A percentile compares a stretch with the other conserved stretches of the same genome.
Conservation (phyloP, 2,797 vertebrate genomes). For the Halcyon smyrnensis region DNA sequence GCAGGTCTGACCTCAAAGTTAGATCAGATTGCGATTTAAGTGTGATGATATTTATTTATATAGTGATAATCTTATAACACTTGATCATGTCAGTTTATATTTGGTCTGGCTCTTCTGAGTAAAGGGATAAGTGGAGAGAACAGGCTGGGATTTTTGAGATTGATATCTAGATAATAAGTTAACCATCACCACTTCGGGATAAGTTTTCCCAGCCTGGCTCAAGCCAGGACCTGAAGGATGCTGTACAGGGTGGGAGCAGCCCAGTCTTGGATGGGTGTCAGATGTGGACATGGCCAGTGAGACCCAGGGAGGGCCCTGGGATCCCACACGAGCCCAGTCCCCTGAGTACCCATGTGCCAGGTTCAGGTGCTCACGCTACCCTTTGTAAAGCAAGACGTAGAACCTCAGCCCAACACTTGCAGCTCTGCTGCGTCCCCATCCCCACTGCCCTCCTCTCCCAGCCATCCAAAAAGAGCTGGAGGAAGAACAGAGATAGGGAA, state of each 20-base stretch:
- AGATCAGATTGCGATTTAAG: not conserved
- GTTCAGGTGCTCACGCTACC: not conserved
- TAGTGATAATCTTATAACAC: not conserved
- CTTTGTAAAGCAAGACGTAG: accelerated
- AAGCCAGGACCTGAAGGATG: not conserved
- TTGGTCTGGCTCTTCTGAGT: not conserved
- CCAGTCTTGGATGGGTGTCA: not conserved
- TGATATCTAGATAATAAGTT: not conserved
- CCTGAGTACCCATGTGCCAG: accelerated
- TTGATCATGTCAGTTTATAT: not conserved
- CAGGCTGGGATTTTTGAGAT: not conserved
- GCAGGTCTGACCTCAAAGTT: not conserved
- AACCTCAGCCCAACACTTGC: not conserved
- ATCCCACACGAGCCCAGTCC: not conserved
- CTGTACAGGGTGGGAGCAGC: not conserved
- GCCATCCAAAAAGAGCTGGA: not conserved
- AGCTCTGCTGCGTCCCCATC: not conserved
- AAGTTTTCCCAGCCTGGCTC: not conserved
- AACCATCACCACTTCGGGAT: not conserved
- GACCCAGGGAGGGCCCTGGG: not conserved
- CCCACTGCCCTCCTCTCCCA: not conserved
- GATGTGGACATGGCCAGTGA: accelerated
- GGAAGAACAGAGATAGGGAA: not conserved
- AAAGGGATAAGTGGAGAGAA: not conserved
- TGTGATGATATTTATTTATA: not conserved